Base-by-base conservation (phyloP, 2,888 invertebrate genomes). In the Sericinus montela region DNA sequence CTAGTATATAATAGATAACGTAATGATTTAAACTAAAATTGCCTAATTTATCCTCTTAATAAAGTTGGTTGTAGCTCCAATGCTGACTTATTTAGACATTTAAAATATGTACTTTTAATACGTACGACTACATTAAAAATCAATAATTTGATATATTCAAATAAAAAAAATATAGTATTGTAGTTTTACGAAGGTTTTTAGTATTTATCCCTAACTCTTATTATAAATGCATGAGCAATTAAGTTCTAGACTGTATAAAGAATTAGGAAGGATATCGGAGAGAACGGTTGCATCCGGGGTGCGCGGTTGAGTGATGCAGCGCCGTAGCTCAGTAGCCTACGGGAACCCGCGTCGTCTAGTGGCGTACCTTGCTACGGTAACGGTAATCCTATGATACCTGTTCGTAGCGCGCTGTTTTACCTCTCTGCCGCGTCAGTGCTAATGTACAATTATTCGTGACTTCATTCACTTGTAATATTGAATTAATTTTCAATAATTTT, bases 271-370 rank as follows among this genome's bases (percentile, higher is more conserved):
- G 63, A 60, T 64, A 58, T 59, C 51, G 53, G 45, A 32, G 45
- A 48, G 40, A 41, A 51, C 45, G 57, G 41, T 64, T 75, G 75
- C 72, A 74, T 60, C 57, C 49, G 50, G 40, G 47, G 47, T 52
- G 39, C 45, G 36, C 50, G 50, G 38, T 57, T 62, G 59, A 62
- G 56, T 65, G 59, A 57, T 70, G 75, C 72, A 69, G 63, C 59
- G 55, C 56, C 44, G 57, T 49, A 52, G 63, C 67, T 72, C 76
- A 81, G 82, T 82, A 60, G 69, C 59, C 67, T 69, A 62, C 73
- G 69, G 68, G 73, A 65, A 51, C 57, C 63, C 69, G 62, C 52
- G 55, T 57, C 62, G 72, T 48, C 55, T 67, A 66, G 67, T 46
- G 48, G 48, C 52, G 52, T 51, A 50, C 48, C 38, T 4, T 16